Base-by-base conservation (phyloP, 1,140 invertebrate species). In the Dreissena rostriformis region DNA sequence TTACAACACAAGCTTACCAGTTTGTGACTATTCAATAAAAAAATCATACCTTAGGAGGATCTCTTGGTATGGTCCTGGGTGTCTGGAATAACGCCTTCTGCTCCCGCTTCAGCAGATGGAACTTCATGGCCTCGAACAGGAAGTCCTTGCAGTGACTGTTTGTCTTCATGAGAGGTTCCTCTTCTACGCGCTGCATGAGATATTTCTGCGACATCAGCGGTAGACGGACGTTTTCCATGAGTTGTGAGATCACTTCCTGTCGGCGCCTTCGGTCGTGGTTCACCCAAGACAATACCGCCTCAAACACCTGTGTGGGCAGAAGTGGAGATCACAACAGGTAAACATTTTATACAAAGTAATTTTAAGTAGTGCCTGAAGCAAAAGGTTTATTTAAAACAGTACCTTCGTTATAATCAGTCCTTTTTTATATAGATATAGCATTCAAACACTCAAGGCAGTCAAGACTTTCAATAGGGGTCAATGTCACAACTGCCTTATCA, bases 91-190 rank as follows among this genome's bases (percentile, higher is more conserved):
- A 93, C 17, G 95, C 95, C 89, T 97, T 97, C 86, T 97, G 96
- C 92, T 98, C 97, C 22, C 96, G 96, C 90, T 97, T 97, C 68
- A 98, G 93, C 84, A 99, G 94, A 94, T 99, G 98, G 94, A 97
- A 99, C 86, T 98, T 98, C 86, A 99, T 94, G 22, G 98, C 98
- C 95, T 99, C 98, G 87, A 99, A 99, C 66, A 99, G 94, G 91
- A 97, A 96, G 94, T 99, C 98, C 94, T 98, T 98, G 90, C 96
- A 98, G 83, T 96, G 94, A 71, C 96, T 95, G 93, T 97, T 97
- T 19, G 95, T 96, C 94, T 97, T 96, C 19, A 98, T 94, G 22
- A 98, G 94, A 24, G 97, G 96, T 92, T 98, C 97, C 89, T 97
- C 96, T 92, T 98, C 97, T 19, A 98, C 97, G 61, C 97, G 95